Evolutionary conservation across 2,113 vertebrate species (phyloP), one percentile per base, ranked within the genome.

Genomic region (Coptodon rendalli): DNA sequence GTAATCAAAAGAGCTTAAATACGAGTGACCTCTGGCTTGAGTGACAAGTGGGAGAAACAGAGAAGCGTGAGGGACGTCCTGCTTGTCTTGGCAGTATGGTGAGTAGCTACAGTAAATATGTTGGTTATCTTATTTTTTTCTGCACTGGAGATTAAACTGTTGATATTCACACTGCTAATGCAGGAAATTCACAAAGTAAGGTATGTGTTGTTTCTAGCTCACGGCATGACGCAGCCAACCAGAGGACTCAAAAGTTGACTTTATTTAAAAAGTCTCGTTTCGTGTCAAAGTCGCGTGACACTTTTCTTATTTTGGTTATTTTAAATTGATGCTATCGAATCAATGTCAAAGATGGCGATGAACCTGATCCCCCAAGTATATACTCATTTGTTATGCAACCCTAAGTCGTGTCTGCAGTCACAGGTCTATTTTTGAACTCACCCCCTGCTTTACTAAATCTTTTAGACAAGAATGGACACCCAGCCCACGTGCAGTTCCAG

Each of bases 381-480:
- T 57, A 45, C 79, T 59, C 6, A 5, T 90, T 80, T 93, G 48
- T 91, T 92, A 89, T 86, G 87, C 81, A 91, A 94, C 85, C 63
- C 24, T 48, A 24, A 14, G 36, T 48, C 17, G 63, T 83, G 50
- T 48, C 61, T 81, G 80, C 38, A 82, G 63, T 36, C 61, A 73
- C 9, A n/a, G 78, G 50, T 79, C 94, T 95, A 96, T 95, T 95
- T 95, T 91, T 95, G 87, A 84, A 71, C 59, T 34, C 56, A 80
- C 57, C 48, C 81, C 86, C 45, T 85, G 83, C 57, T 80, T 73
- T 73, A 71, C 22, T 82, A 89, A 88, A 90, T 85, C 83, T 54
- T 85, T 43, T 56, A 22, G 57, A 84, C 80, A 85, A 85, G 45
- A 90, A 91, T 87, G 81, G 83, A 90, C 59, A 13, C 48, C n/a